These are phyloP conservation scores for Furcula furcula DNA, from an alignment of 2,888 invertebrate species.

Conservation along the genomic window DNA sequence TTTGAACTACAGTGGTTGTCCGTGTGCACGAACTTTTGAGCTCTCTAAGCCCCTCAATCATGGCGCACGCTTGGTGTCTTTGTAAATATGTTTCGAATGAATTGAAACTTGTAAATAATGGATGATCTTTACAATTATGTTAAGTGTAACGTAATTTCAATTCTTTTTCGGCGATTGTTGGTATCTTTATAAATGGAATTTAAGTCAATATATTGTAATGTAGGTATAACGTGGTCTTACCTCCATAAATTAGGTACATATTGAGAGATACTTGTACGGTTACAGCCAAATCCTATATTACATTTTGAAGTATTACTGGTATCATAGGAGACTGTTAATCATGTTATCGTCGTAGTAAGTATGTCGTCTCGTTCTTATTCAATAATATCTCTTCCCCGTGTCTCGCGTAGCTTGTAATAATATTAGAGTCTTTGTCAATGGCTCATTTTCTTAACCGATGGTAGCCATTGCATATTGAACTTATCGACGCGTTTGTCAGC, in stretches of 20 bases:
- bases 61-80: conserved; percentile 9
- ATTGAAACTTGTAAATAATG: conserved; percentile 40
- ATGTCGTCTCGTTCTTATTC: too few species aligned
- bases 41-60: conserved; percentile 31
- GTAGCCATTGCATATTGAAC: too few species aligned
- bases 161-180: too few species aligned
- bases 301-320: neutral
- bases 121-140: too few species aligned
- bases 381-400: neutral
- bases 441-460: too few species aligned
- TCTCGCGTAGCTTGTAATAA: too few species aligned
- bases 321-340: neutral
- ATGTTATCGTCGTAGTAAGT: conserved; percentile 8
- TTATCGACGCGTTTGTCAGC: too few species aligned
- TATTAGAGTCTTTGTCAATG: too few species aligned
- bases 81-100: conserved; percentile 34
- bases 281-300: neutral
- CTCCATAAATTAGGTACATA: too few species aligned
- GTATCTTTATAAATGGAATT: conserved; percentile 2
- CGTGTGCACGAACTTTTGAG: conserved; percentile 11
- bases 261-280: neutral
- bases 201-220: too few species aligned
- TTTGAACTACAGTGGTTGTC: neutral
- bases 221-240: too few species aligned
- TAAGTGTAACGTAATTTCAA: too few species aligned